A percentile compares a stretch with the other conserved stretches of the same genome.
phyloP scores from a whole-genome alignment of 2,113 vertebrate species.

The Gobiocypris rarus region DNA sequence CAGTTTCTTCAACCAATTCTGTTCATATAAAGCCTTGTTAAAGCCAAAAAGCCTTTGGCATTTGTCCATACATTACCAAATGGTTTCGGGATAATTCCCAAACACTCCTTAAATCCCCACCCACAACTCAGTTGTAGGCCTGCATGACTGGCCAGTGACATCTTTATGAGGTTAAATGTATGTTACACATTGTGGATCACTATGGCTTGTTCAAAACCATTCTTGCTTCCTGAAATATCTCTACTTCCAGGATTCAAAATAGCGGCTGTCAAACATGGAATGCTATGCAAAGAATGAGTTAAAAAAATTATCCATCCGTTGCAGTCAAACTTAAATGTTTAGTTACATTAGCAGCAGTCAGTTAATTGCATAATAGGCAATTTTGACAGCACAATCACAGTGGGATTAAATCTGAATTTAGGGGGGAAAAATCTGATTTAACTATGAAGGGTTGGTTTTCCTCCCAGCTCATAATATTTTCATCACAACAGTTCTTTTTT shows the following conservation, averaged over 20 bases:
- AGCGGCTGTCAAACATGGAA: not conserved
- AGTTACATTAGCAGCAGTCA: no score
- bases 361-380: no score
- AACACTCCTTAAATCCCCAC: not conserved
- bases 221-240: not conserved
- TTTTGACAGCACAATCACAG: not conserved
- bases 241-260: not conserved
- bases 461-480: not conserved
- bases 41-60: conserved; percentile 36
- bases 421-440: no score
- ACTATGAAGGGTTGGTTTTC: not conserved
- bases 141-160: not conserved
- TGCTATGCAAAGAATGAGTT: not conserved
- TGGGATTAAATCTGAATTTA: not conserved
- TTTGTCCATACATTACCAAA: conserved; percentile 24
- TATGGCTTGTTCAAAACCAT: not conserved
- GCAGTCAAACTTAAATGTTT: not conserved
- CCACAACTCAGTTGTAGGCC: not conserved
- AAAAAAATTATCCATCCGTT: not conserved
- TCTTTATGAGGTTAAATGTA: not conserved
- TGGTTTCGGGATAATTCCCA: conserved; percentile 26
- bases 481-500: not conserved
- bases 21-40: conserved; percentile 19
- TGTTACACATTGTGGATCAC: not conserved
- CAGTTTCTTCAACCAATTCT: conserved; percentile 19